A percentile compares a stretch with the other conserved stretches of the same genome.
Evolutionary conservation across 2,113 vertebrate species (phyloP).

Genomic region (Bolborhynchus lineola): DNA sequence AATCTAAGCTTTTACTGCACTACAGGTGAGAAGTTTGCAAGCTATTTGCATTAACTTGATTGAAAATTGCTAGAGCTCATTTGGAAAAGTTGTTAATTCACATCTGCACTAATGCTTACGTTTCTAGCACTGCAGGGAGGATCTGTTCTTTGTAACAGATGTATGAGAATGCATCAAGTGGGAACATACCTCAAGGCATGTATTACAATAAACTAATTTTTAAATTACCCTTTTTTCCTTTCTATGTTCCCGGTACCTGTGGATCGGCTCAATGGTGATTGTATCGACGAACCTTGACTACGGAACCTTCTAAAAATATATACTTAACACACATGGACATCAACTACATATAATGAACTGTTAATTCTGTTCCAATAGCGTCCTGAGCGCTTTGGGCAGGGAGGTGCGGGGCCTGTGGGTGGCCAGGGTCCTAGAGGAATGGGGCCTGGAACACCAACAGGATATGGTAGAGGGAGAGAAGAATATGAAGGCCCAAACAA

Average conservation of each 20-base stretch:
- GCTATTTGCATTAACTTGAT: slow-evolving; percentile 75
- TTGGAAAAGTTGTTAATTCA: slow-evolving; percentile 78
- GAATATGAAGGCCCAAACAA: slow-evolving; percentile 98
- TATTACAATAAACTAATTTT: slow-evolving; percentile 88
- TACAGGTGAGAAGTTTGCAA: slow-evolving; percentile 73
- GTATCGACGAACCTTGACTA: slow-evolving; percentile 97
- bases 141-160: slow-evolving; percentile 85
- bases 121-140: slow-evolving; percentile 82
- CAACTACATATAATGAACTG: slow-evolving; percentile 85
- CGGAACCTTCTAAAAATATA: slow-evolving; percentile 91
- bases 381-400: slow-evolving; percentile 96
- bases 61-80: slow-evolving; percentile 78
- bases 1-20: slow-evolving; percentile 65
- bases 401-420: slow-evolving; percentile 87
- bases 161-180: slow-evolving; percentile 85
- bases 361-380: slow-evolving; percentile 87
- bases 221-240: slow-evolving; percentile 99
- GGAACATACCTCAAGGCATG: slow-evolving; percentile 86
- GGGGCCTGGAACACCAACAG: slow-evolving; percentile 90
- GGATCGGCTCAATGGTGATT: slow-evolving; percentile 99
- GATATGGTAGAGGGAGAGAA: slow-evolving; percentile 97
- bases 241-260: slow-evolving; percentile 99
- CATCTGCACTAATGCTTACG: slow-evolving; percentile 83
- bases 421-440: slow-evolving; percentile 87
- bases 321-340: slow-evolving; percentile 88